Evolutionary conservation across 2,888 invertebrate genomes (phyloP).

Genomic region (Dexiosoma caninum): DNA sequence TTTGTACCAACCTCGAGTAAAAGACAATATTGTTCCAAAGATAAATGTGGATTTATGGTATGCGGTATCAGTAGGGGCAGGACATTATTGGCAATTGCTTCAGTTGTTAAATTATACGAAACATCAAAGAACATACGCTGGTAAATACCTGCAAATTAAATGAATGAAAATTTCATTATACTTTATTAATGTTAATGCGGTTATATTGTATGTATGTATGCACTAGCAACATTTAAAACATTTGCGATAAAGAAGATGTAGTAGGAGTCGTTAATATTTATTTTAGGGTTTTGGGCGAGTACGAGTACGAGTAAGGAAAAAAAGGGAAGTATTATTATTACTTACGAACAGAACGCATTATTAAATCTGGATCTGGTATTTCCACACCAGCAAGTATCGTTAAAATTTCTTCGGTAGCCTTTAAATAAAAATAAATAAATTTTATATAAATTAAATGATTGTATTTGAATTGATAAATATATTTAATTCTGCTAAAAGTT

Average conservation of each 20-base stretch:
- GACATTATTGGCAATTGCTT: slow-evolving; percentile 94
- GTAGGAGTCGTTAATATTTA: not conserved
- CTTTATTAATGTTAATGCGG: not conserved
- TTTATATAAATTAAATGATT: not conserved
- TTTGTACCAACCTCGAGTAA: slow-evolving; percentile 81
- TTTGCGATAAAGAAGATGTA: not conserved
- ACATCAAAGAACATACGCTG: slow-evolving; percentile 92
- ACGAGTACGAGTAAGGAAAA: not conserved
- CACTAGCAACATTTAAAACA: not conserved
- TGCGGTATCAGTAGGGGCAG: slow-evolving; percentile 95
- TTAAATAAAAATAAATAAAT: slow-evolving; percentile 2
- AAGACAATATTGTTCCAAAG: slow-evolving; percentile 88
- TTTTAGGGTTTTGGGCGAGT: not conserved
- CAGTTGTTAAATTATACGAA: slow-evolving; percentile 92
- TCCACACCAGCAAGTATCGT: slow-evolving; percentile 92
- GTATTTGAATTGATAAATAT: not conserved
- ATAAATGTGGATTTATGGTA: slow-evolving; percentile 91
- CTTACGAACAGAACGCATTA: slow-evolving; percentile 95
- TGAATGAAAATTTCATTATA: slow-evolving; percentile 8
- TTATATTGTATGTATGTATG: too few species aligned
- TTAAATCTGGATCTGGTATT: slow-evolving; percentile 92
- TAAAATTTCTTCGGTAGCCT: slow-evolving; percentile 92
- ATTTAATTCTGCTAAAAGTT: not conserved
- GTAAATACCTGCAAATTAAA: slow-evolving; percentile 86
- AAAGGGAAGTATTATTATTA: too few species aligned